Conservation (phyloP, 2,888 invertebrate genomes). For the Oscheius onirici region DNA sequence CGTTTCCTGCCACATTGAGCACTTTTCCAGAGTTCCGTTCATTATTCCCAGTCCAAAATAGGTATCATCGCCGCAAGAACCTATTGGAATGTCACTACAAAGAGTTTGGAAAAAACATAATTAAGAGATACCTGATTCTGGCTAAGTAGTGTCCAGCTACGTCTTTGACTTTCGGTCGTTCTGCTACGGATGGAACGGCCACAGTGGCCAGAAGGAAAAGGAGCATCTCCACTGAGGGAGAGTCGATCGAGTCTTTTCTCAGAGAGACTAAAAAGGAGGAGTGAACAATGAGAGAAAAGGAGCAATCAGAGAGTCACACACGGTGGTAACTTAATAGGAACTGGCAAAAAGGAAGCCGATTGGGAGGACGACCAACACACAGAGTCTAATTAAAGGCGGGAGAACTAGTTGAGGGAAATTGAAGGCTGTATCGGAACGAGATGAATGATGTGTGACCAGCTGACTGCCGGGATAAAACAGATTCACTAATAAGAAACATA, state of each 20-base stretch:
- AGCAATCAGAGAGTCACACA: not conserved
- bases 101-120: not conserved
- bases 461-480: too few relatives aligned
- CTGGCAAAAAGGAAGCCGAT: constrained; percentile 3
- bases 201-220: constrained; percentile 22
- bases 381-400: constrained; percentile 21
- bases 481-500: too few relatives aligned
- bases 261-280: constrained; percentile 23
- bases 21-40: constrained; percentile 63
- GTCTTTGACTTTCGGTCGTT: constrained; percentile 49
- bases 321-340: constrained; percentile 5
- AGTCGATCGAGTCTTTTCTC: not conserved
- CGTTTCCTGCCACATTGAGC: constrained; percentile 52
- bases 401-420: too few relatives aligned
- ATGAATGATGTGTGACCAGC: too few relatives aligned
- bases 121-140: constrained; percentile 39
- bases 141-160: constrained; percentile 39
- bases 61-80: constrained; percentile 48
- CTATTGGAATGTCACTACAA: constrained; percentile 50
- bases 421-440: too few relatives aligned
- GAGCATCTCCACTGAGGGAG: constrained; percentile 14
- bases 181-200: constrained; percentile 22
- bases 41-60: constrained; percentile 61
- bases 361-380: not conserved
- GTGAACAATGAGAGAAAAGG: constrained; percentile 15